These are phyloP conservation scores for Condylura cristata DNA, from an alignment of 2,113 vertebrate genomes.

Conservation along the genomic window DNA sequence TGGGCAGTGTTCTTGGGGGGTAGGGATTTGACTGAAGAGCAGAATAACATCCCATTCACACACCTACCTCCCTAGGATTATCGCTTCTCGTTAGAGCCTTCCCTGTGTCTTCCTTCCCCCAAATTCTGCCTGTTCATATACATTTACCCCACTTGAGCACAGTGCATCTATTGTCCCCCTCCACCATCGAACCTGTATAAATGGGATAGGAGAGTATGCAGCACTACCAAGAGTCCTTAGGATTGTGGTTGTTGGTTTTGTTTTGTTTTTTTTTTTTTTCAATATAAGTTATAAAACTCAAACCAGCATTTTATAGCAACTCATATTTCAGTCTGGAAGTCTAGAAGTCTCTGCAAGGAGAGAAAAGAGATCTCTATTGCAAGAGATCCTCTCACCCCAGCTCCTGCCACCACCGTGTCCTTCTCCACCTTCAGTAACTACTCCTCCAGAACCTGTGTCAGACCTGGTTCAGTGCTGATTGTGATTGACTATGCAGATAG, in stretches of 20 bases:
- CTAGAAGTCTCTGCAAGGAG: neutral
- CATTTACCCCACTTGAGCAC: neutral
- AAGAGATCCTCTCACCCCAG: neutral
- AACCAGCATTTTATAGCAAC: neutral
- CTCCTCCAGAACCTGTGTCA: neutral
- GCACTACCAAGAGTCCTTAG: neutral
- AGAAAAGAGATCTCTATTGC: neutral
- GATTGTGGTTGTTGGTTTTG: no score
- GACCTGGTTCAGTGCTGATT: neutral
- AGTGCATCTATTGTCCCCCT: no score
- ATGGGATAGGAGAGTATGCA: neutral
- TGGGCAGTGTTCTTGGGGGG: neutral
- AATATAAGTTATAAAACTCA: neutral
- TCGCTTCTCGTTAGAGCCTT: neutral
- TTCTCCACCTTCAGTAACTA: conserved; percentile 35
- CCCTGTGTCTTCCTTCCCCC: neutral
- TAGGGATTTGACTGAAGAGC: neutral
- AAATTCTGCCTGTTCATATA: neutral
- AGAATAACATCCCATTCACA: neutral
- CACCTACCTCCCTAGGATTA: neutral
- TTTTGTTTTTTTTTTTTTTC: no score
- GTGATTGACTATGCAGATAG: neutral
- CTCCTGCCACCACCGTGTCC: neutral
- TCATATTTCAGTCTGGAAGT: neutral
- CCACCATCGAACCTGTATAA: neutral